Evolutionary conservation across 2,797 vertebrate genomes (phyloP).

Genomic region (Danio albolineatus): DNA sequence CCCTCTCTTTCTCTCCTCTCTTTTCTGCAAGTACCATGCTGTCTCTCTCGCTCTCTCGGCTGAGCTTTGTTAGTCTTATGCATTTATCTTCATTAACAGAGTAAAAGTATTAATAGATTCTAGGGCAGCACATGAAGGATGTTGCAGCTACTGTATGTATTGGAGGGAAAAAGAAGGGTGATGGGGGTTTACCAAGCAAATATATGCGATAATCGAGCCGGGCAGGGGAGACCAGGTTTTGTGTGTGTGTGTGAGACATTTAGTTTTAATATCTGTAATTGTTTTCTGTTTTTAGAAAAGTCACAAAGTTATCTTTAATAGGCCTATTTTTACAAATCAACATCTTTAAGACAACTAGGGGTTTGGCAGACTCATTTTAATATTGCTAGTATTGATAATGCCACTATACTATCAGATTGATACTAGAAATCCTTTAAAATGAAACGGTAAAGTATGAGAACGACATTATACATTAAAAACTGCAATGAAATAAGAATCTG

Average conservation of each 20-base stretch:
- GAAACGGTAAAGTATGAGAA: no score
- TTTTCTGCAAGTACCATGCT: constrained; percentile 37
- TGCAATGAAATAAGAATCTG: no score
- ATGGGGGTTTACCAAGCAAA: constrained; percentile 47
- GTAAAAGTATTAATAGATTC: constrained; percentile 71
- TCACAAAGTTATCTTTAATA: neutral
- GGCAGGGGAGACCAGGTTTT: neutral
- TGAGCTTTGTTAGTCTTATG: constrained; percentile 52
- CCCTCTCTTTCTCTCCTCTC: constrained; percentile 60
- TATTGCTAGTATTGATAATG: no score
- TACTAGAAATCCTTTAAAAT: no score
- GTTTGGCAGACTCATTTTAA: no score
- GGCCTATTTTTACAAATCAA: no score
- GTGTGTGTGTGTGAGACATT: neutral
- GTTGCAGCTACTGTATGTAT: constrained; percentile 55
- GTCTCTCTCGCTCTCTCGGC: constrained; percentile 46
- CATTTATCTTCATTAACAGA: constrained; percentile 77
- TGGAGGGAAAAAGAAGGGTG: constrained; percentile 41
- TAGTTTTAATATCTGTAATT: neutral
- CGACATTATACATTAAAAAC: no score
- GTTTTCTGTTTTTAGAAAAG: neutral
- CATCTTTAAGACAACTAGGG: no score
- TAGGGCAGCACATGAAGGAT: constrained; percentile 62
- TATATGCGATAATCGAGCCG: constrained; percentile 55
- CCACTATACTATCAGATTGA: no score